Percentiles rank a stretch among this genome's conserved stretches.
These are phyloP conservation scores for Acrossocheilus fasciatus DNA, from an alignment of 2,797 vertebrate species.

Conservation along the genomic window DNA sequence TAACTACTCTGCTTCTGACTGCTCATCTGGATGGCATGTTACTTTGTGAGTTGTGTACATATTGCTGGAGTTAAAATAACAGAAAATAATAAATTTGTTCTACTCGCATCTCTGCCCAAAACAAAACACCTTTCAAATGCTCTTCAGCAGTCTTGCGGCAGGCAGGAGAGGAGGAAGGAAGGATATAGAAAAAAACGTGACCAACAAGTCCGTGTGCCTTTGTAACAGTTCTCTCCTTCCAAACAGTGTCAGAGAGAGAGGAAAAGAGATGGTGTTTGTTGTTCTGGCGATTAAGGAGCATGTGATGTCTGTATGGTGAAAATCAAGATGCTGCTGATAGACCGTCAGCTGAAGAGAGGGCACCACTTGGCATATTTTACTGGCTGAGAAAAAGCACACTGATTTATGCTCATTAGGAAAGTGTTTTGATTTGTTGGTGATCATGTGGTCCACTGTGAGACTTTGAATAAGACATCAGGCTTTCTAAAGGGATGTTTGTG, in stretches of 20 bases:
- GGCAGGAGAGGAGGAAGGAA: conserved; percentile 62
- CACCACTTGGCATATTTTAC: neutral
- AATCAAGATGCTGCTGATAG: conserved; percentile 31
- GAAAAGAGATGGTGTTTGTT: conserved; percentile 66
- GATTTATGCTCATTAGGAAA: neutral
- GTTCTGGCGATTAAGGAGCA: conserved; percentile 46
- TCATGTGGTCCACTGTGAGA: neutral
- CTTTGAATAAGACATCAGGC: neutral
- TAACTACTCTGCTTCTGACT: neutral
- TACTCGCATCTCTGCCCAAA: neutral
- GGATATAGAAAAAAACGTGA: conserved; percentile 66
- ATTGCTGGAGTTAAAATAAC: neutral
- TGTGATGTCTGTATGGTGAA: conserved; percentile 59
- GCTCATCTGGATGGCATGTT: neutral
- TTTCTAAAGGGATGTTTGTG: neutral
- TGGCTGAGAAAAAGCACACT: neutral
- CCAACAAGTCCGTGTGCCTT: conserved; percentile 59
- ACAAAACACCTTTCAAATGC: conserved; percentile 6
- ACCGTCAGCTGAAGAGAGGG: conserved; percentile 26
- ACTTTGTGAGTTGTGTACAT: neutral
- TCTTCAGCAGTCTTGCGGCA: neutral
- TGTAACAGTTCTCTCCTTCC: conserved; percentile 56
- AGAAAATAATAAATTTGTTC: neutral
- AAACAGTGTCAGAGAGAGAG: conserved; percentile 10
- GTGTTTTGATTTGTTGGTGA: conserved; percentile 4